Conservation (phyloP, 2,113 vertebrate species). For the Pomatorhinus ruficollis region DNA sequence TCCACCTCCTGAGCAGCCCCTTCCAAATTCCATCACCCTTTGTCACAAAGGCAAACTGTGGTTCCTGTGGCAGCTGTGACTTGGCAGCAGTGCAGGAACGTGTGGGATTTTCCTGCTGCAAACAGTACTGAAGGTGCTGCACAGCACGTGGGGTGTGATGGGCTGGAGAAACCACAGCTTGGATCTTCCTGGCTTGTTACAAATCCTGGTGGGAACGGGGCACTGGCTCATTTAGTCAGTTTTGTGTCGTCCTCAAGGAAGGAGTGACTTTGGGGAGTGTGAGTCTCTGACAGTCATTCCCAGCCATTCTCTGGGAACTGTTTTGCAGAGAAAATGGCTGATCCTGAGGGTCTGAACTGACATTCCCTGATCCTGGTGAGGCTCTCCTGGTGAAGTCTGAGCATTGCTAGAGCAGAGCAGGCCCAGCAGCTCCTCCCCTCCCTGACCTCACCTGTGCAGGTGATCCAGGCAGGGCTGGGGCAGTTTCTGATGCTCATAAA, state of each 20-base stretch:
- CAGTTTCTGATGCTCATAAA: background rate
- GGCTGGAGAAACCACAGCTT: background rate
- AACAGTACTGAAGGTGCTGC: background rate
- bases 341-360: background rate
- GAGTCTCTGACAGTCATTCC: background rate
- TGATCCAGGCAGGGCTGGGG: background rate
- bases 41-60: background rate
- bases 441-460: background rate
- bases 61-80: background rate
- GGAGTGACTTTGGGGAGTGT: background rate
- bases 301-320: background rate
- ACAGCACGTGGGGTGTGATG: background rate
- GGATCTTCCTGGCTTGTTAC: background rate
- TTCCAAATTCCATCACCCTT: background rate
- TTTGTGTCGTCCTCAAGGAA: background rate
- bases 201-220: background rate
- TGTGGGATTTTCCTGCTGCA: background rate
- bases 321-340: background rate
- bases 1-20: background rate
- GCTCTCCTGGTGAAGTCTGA: background rate
- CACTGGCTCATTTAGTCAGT: accelerated
- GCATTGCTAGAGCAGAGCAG: background rate
- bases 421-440: no score
- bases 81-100: background rate
- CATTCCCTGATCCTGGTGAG: accelerated